These are phyloP conservation scores for Gymnothorax javanicus DNA, from an alignment of 2,797 vertebrate species.

Conservation along the genomic window DNA sequence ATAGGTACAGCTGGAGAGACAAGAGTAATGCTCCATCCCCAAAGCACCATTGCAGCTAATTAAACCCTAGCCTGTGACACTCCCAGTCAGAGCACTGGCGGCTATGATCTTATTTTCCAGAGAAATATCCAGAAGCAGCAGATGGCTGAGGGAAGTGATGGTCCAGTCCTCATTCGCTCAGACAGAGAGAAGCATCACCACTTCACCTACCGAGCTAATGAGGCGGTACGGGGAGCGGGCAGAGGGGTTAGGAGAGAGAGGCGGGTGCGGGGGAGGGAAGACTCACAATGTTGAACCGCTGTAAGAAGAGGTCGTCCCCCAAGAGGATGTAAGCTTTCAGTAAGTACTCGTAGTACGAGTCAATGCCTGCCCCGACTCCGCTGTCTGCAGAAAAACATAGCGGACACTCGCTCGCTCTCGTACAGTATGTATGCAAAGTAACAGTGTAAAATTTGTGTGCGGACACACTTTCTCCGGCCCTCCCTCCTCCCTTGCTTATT, in stretches of 20 bases:
- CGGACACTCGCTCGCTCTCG: not conserved
- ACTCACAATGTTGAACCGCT: slow-evolving; percentile 97
- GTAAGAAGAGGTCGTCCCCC: slow-evolving; percentile 94
- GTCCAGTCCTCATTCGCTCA: not conserved
- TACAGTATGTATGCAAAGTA: not conserved
- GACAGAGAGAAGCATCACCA: not conserved
- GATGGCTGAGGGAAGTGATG: not conserved
- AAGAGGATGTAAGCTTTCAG: slow-evolving; percentile 96
- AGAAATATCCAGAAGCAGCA: not conserved
- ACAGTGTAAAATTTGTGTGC: not conserved
- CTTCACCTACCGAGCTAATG: not conserved
- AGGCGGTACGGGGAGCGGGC: not conserved
- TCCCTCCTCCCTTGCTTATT: not conserved
- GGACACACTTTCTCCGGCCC: not conserved
- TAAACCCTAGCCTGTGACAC: not conserved
- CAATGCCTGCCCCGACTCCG: slow-evolving; percentile 98
- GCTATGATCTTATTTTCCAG: not conserved
- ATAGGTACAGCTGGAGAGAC: not conserved
- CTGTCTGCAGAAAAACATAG: slow-evolving; percentile 79
- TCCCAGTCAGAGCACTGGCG: not conserved
- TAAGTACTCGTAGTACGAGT: slow-evolving; percentile 98
- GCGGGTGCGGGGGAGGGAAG: slow-evolving; percentile 24
- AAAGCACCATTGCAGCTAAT: not conserved
- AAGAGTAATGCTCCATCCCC: not conserved
- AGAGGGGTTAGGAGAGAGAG: slow-evolving; percentile 26